A percentile compares a stretch with the other conserved stretches of the same genome.
phyloP scores from a whole-genome alignment of 2,113 vertebrate species.

The Trogon surrucura region DNA sequence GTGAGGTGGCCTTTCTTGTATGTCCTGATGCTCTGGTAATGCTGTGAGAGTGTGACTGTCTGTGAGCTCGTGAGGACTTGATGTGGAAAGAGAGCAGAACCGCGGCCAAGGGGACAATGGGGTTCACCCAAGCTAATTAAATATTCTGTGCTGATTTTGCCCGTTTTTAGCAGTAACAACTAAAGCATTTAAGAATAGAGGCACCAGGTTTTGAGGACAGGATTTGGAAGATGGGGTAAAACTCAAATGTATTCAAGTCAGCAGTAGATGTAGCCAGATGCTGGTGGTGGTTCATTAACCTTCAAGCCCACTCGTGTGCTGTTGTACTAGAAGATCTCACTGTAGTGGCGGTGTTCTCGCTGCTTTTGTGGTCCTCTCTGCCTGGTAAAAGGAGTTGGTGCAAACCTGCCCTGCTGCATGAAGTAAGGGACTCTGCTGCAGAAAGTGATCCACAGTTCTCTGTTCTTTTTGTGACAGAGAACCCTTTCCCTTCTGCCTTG shows the following conservation, averaged over 20 bases:
- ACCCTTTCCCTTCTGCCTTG: background rate
- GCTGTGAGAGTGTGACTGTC: background rate
- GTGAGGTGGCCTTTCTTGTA: background rate
- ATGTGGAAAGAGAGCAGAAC: constrained; percentile 11
- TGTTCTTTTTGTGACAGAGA: background rate
- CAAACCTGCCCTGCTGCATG: background rate
- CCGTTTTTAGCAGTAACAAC: background rate
- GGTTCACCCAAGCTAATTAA: background rate
- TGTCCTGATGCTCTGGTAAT: background rate
- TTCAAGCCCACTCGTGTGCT: background rate
- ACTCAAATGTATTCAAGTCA: background rate
- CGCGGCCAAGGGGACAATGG: background rate
- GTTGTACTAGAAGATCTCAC: background rate
- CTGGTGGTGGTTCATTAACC: background rate
- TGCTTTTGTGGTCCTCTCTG: background rate
- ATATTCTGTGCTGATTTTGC: background rate
- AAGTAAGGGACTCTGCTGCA: background rate
- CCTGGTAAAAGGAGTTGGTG: background rate
- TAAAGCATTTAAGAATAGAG: background rate
- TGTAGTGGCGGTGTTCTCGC: background rate
- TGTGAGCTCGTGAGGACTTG: constrained; percentile 21
- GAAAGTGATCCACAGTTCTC: background rate
- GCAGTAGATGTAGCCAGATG: background rate
- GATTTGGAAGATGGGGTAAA: background rate
- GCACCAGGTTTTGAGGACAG: background rate